Evolutionary conservation across 1,140 invertebrate species (phyloP), one percentile per base, ranked within the genome.

Genomic region (Brachionus koreanus): DNA sequence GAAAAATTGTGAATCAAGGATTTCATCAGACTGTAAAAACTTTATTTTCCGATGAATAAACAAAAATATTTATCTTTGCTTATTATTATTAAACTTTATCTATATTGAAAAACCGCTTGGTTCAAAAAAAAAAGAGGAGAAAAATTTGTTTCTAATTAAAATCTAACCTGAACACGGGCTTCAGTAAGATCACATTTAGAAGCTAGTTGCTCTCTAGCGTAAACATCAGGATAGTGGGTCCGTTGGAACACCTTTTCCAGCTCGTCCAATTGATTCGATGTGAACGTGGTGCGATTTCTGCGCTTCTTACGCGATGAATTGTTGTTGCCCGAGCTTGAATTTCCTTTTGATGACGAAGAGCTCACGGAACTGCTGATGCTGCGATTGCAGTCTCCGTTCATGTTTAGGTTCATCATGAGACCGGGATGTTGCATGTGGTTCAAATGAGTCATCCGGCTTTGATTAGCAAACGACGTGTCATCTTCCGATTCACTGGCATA

Each of bases 201-300:
- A 16, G 96, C 95, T 19, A 98, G 87, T 87, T 98, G 95, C 87
- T 98, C 95, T 49, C 96, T 89, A 0, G 95, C 95, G 85, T 98
- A 97, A 0, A 98, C 95, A 87, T 98, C 96, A 0, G 96, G 96
- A 87, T 98, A 98, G 0, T 95, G 96, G 0, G 95, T 95, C 65
- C 94, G 90, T 85, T 97, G 94, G 85, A 98, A 98, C 0, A 95
- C 95, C 13, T 94, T 89, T 86, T 98, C 96, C 85, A 98, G 88
- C 86, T 97, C 95, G 86, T 98, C 95, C 52, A 98, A 89, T 86
- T 98, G 96, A 86, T 95, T 96, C 0, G 95, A 93, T 0, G 95
- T 97, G 86, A 98, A 98, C 0, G 96, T 98, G 0, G 96, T 98
- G 88, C 96, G 39, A 52, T 82, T 82, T 37, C 82, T 12, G 2